Evolutionary conservation across 2,797 vertebrate species (phyloP).

Genomic region (Prunella strophiata): DNA sequence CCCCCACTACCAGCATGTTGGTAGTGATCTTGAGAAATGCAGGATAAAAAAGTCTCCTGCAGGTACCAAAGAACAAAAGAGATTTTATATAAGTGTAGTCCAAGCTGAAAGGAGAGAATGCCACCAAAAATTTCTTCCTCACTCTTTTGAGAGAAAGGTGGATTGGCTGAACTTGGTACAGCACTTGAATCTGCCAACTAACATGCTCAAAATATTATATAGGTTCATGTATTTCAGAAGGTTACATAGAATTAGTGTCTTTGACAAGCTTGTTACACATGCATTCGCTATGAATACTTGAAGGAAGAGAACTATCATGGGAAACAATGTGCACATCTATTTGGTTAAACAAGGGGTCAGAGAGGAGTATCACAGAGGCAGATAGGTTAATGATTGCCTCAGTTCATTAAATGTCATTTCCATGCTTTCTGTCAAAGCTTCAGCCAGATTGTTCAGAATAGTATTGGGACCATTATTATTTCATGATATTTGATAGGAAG

Average conservation of each 20-base stretch:
- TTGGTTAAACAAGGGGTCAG: background rate
- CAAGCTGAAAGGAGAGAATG: background rate
- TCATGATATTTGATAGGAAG: background rate
- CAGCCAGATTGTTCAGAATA: background rate
- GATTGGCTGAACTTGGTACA: background rate
- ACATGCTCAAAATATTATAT: background rate
- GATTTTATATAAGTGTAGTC: background rate
- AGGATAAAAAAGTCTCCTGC: background rate
- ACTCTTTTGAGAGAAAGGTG: background rate
- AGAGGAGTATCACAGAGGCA: background rate
- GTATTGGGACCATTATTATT: background rate
- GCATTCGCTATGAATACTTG: background rate
- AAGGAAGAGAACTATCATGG: background rate
- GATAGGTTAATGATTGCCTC: background rate
- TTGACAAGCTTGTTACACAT: background rate
- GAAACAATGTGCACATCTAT: background rate
- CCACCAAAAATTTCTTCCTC: background rate
- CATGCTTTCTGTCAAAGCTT: slow-evolving; percentile 2
- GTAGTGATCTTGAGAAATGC: background rate
- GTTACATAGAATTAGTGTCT: background rate
- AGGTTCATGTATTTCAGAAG: background rate
- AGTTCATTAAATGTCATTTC: background rate
- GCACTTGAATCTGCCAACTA: background rate
- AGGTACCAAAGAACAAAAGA: background rate
- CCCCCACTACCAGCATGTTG: background rate